Base-by-base conservation (phyloP, 1,140 invertebrate species). In the Arctopsyche grandis region DNA sequence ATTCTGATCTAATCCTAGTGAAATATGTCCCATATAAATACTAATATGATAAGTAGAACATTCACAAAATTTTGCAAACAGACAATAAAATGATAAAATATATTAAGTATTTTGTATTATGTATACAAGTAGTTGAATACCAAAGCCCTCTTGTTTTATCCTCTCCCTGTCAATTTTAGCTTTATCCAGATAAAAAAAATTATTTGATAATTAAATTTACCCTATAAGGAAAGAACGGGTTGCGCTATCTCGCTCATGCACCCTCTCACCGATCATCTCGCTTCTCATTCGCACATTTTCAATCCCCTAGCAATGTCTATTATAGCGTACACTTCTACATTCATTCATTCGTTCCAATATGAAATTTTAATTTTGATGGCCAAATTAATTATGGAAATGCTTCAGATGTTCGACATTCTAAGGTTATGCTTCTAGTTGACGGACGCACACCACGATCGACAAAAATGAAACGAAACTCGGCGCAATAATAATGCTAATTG, bases 151-250 rank as follows among this genome's bases (percentile, higher is more conserved):
- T 7, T 38, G 1, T 7, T 1, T 38, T 38, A 1, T 4, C 29
- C 29, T 38, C 29, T 38, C 29, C 29, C 29, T 38, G 29, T 38
- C 7, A 38, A 38, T 38, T 38, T 38, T 38, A 38, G 29, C 29
- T 38, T 7, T 1, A 38, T 4, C 3, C 29, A 38, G 7, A 38
- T 38, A 38, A 38, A 38, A 38, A 4, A 7, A 38, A 38, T 38
- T 80, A 80, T 80, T 80, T 78, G 78, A 82, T 82, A 73, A 82
- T 82, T 80, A 80, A 82, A 82, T 80, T 82, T 80, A 66, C 81
- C 76, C 71, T 60, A 74, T 73, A 66, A 60, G 71, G 69, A 73
- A 69, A 58, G 78, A 82, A 82, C 75, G 81, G 78, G 81, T 78
- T 82, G 73, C 69, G n/a, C 74, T 66, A 29, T 81, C 80, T 24